Base-by-base conservation (phyloP, 1,140 invertebrate genomes). In the Ostrea edulis region DNA sequence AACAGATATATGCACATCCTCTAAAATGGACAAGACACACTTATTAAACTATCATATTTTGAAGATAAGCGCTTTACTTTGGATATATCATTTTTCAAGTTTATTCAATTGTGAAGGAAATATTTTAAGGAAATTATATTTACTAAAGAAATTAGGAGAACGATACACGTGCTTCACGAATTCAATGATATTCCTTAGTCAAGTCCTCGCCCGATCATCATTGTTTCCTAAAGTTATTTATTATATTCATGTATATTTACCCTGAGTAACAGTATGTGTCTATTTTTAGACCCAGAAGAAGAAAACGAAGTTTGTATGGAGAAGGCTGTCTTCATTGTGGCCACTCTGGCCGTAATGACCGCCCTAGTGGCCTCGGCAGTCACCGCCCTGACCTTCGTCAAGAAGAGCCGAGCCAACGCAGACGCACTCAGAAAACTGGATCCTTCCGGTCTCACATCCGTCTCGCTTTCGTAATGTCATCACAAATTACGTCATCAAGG, bases 401-500 rank as follows among this genome's bases (percentile, higher is more conserved):
- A 81, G 22, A 81, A 81, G 44, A 81, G 25, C 44, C 20, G 44
- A 29, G 44, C 17, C 25, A 81, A 81, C 44, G 71, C 71, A 12
- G 12, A 51, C 14, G 71, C 71, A 14, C 71, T 81, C 8, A 81
- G 17, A 9, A 81, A 81, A 51, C 71, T 81, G 0, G 71, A 81
- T 17, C 55, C 55, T 17, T 29, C 71, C 9, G 71, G 71, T 25
- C 71, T 81, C 25, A 81, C 71, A 81, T 81, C 71, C 22, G 71
- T 81, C 25, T 62, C 55, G 55, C n/a, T 62, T 20, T 62, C 55
- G 17, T 62, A 62, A 62, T 62, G 17, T 7, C 17, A n/a, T 62
- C 55, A 62, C 17, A 62, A 17, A 44, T 44, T 44, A 44, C 5
- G 35, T 44, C 1, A 44, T 44, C 35, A 44, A 44, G 2, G 35